Conservation (phyloP, 2,888 invertebrate species). For the Micoletzkya japonica region DNA sequence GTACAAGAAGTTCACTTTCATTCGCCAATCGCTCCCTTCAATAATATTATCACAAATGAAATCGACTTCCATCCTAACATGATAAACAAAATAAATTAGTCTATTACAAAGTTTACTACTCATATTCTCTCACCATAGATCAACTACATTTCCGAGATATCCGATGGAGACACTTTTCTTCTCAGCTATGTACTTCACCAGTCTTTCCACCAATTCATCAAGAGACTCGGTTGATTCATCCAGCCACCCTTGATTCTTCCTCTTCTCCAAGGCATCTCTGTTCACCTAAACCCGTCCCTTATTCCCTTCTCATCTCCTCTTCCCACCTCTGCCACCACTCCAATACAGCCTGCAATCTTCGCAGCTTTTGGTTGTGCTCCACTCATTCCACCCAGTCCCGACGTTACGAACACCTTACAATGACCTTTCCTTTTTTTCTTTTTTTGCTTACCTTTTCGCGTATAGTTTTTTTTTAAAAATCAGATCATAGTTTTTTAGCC, state of each 20-base stretch:
- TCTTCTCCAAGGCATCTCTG: constrained; percentile 68
- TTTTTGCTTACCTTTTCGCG: no score
- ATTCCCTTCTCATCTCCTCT: background rate
- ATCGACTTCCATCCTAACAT: no score
- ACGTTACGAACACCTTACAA: constrained; percentile 69
- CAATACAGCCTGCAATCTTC: constrained; percentile 71
- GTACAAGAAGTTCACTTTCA: constrained; percentile 70
- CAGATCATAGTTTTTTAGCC: no score
- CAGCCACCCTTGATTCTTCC: constrained; percentile 72
- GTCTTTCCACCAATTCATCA: constrained; percentile 23
- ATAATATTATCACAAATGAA: constrained; percentile 4
- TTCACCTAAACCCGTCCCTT: no score
- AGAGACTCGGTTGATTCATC: constrained; percentile 66
- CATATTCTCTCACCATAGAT: constrained; percentile 67
- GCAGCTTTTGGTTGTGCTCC: constrained; percentile 74
- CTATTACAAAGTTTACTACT: background rate
- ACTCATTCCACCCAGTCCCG: constrained; percentile 69
- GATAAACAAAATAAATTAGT: background rate
- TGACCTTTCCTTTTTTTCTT: no score
- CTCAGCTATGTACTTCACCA: constrained; percentile 45
- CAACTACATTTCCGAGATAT: constrained; percentile 71
- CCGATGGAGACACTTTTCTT: constrained; percentile 69
- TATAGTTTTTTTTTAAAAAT: no score
- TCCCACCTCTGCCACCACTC: constrained; percentile 71
- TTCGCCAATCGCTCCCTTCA: constrained; percentile 69